Percentiles rank a stretch among this genome's conserved stretches.
Evolutionary conservation across 2,797 vertebrate species (phyloP).

Genomic region (Cuculus canorus): DNA sequence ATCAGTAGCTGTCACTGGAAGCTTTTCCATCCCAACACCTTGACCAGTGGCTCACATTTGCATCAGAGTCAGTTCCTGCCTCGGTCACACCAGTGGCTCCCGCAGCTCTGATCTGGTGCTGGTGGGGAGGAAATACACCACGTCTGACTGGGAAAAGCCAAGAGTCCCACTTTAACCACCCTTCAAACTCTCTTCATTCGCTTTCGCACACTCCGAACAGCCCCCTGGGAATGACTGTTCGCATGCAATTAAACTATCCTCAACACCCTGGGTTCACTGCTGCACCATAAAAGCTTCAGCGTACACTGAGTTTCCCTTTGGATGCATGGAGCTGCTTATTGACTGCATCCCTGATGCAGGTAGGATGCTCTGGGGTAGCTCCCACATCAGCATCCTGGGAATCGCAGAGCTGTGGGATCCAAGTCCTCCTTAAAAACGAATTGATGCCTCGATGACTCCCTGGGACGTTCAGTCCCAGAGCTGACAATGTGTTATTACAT

Average conservation of each 20-base stretch:
- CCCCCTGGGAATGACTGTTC: neutral
- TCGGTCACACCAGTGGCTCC: fast-evolving
- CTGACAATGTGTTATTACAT: fast-evolving
- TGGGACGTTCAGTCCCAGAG: fast-evolving
- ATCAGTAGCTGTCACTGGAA: neutral
- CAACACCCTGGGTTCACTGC: fast-evolving
- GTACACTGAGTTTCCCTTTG: fast-evolving
- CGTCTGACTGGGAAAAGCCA: neutral
- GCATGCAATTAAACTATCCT: neutral
- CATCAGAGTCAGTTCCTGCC: neutral
- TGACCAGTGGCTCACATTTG: fast-evolving
- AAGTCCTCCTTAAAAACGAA: fast-evolving
- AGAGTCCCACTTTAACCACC: neutral
- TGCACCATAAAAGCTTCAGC: fast-evolving
- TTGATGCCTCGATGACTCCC: fast-evolving
- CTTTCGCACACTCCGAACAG: neutral
- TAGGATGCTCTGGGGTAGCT: neutral
- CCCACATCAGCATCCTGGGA: fast-evolving
- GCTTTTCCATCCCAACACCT: fast-evolving
- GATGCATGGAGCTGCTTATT: fast-evolving
- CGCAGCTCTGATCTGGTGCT: neutral
- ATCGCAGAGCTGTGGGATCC: fast-evolving
- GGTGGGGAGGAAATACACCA: fast-evolving
- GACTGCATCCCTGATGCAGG: fast-evolving
- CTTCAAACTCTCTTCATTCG: neutral